Conservation (phyloP, 53 echinoderm and acorn worm genomes). For the Zoroaster sp. region DNA sequence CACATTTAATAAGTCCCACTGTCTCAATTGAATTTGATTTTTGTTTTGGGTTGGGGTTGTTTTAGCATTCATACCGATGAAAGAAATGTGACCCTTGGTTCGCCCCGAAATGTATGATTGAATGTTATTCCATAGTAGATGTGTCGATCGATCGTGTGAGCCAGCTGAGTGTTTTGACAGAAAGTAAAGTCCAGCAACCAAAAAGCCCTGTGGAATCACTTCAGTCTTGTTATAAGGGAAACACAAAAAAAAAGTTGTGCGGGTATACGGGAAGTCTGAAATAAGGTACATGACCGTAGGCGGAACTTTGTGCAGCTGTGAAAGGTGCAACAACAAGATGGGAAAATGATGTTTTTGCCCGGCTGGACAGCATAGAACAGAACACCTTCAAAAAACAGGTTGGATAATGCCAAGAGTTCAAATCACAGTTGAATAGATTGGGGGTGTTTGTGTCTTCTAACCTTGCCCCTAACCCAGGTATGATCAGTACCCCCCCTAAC, state of each 20-base stretch:
- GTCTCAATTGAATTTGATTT: not conserved
- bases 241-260: not conserved
- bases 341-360: not conserved
- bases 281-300: not conserved
- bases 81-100: not conserved
- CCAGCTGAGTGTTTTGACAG: not conserved
- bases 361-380: not conserved
- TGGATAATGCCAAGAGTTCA: not conserved
- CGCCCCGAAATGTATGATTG: not conserved
- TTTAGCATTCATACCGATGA: not conserved
- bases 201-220: not conserved
- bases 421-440: too few species aligned
- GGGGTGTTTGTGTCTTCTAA: too few species aligned
- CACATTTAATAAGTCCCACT: not conserved
- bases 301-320: conserved; percentile 24
- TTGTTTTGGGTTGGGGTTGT: too few species aligned
- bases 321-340: conserved; percentile 22
- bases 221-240: not conserved
- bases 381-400: not conserved
- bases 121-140: too few species aligned
- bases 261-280: not conserved
- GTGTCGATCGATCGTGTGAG: not conserved
- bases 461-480: too few species aligned
- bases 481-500: too few species aligned
- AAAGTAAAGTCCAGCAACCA: not conserved